A percentile compares a stretch with the other conserved stretches of the same genome.
These are phyloP conservation scores for Micromussa lordhowensis DNA, from an alignment of 92 coral and sea anemone species.

Conservation along the genomic window DNA sequence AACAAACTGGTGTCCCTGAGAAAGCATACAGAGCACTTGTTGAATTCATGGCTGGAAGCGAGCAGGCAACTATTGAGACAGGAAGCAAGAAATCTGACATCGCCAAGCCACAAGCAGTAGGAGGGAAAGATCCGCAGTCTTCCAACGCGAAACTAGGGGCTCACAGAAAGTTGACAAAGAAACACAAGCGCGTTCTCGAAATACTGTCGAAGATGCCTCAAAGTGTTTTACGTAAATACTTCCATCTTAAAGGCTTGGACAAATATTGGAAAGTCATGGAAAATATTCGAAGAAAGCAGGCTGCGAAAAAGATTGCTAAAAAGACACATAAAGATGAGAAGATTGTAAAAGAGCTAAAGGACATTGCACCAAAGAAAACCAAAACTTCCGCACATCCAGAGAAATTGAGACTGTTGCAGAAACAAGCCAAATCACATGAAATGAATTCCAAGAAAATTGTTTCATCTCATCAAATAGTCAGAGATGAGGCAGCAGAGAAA, in stretches of 20 bases:
- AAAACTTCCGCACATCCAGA: background rate
- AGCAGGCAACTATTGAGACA: constrained; percentile 21
- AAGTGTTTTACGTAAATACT: constrained; percentile 43
- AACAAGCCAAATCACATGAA: background rate
- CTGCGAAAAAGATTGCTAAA: background rate
- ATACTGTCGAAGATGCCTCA: constrained; percentile 58
- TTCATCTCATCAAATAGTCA: background rate
- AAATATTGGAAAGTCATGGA: constrained; percentile 61
- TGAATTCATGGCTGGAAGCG: constrained; percentile 27
- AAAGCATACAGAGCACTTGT: constrained; percentile 32
- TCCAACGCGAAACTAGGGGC: background rate
- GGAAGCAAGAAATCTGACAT: constrained; percentile 39
- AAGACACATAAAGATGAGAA: background rate
- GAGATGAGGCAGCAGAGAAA: background rate
- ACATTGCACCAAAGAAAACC: constrained; percentile 4
- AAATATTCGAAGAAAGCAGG: constrained; percentile 19
- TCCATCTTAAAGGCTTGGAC: constrained; percentile 61
- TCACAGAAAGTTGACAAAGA: constrained; percentile 22
- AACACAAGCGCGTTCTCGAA: constrained; percentile 26
- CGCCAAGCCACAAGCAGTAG: background rate
- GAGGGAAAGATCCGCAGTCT: background rate
- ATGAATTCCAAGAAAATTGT: background rate
- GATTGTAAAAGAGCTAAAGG: background rate
- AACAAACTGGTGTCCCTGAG: constrained; percentile 1
- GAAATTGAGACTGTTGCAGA: constrained; percentile 6